phyloP scores from a whole-genome alignment of 2,888 invertebrate species.

The Celastrina argiolus region DNA sequence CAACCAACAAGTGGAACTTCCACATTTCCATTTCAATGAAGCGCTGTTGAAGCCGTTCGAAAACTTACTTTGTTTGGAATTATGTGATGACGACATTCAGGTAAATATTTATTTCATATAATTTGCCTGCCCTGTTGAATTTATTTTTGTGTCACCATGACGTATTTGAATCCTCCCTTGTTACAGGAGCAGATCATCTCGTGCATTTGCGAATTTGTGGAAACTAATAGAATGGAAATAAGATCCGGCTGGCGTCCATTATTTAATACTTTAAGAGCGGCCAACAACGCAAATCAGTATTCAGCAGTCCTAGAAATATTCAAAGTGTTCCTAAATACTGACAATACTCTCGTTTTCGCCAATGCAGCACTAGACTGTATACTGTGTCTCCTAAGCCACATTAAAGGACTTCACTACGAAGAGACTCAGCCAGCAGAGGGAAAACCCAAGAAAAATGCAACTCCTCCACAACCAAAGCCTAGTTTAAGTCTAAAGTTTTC shows the following conservation, averaged over 20 bases:
- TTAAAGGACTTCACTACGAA: slow-evolving; percentile 83
- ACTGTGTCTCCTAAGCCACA: slow-evolving; percentile 87
- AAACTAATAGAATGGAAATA: slow-evolving; percentile 94
- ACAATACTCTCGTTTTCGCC: slow-evolving; percentile 94
- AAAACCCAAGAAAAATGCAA: slow-evolving; percentile 55
- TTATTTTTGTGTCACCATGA: no score
- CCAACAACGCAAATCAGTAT: slow-evolving; percentile 85
- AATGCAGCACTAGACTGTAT: slow-evolving; percentile 97
- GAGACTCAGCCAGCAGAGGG: slow-evolving; percentile 70
- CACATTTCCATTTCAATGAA: slow-evolving; percentile 97
- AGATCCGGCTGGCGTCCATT: slow-evolving; percentile 97
- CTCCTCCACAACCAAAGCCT: slow-evolving; percentile 55
- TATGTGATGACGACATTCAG: slow-evolving; percentile 95
- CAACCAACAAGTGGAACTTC: slow-evolving; percentile 91
- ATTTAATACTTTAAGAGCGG: slow-evolving; percentile 94
- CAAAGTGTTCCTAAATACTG: slow-evolving; percentile 93
- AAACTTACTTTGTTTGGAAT: slow-evolving; percentile 93
- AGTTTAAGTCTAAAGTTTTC: slow-evolving; percentile 65
- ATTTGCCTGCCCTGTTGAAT: no score
- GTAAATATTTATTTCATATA: no score
- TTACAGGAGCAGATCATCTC: slow-evolving; percentile 92
- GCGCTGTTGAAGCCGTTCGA: slow-evolving; percentile 96
- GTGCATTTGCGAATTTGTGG: slow-evolving; percentile 96
- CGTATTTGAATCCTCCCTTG: background rate
- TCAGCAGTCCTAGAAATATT: slow-evolving; percentile 92